Evolutionary conservation across 2,888 invertebrate species (phyloP).

Genomic region (Drosophila subsilvestris): DNA sequence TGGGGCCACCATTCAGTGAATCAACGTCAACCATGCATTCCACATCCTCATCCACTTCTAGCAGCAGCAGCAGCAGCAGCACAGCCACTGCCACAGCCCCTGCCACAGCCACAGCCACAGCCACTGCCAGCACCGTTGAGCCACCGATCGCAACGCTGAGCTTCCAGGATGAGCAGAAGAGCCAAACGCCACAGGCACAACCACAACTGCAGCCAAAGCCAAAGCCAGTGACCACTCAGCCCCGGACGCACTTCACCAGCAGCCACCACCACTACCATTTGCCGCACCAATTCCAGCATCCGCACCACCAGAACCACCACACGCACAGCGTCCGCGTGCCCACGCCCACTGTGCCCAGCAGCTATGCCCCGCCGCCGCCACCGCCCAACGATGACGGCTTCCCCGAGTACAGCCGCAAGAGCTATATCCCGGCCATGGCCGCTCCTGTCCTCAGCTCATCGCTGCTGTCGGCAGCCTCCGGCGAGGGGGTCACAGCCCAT

Average conservation of each 20-base stretch:
- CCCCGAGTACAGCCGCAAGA: slow-evolving; percentile 42
- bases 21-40: slow-evolving; percentile 64
- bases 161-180: slow-evolving; percentile 68
- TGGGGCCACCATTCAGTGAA: slow-evolving; percentile 57
- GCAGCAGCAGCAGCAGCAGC: slow-evolving; percentile 60
- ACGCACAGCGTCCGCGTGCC: slow-evolving; percentile 80
- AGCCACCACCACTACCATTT: slow-evolving; percentile 82
- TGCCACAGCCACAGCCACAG: slow-evolving; percentile 5
- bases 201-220: slow-evolving; percentile 11
- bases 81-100: slow-evolving; percentile 5
- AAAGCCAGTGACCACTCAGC: slow-evolving; percentile 63
- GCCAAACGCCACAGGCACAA: slow-evolving; percentile 22
- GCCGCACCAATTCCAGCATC: slow-evolving; percentile 83
- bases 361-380: slow-evolving; percentile 54
- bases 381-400: slow-evolving; percentile 31
- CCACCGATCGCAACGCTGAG: slow-evolving; percentile 60
- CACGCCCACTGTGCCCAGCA: slow-evolving; percentile 78
- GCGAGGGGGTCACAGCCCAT: slow-evolving; percentile 25
- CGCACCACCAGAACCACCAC: slow-evolving; percentile 82
- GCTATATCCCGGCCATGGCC: slow-evolving; percentile 14
- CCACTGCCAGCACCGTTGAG: slow-evolving; percentile 19
- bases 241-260: slow-evolving; percentile 77
- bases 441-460: slow-evolving; percentile 4
- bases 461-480: slow-evolving; percentile 46
- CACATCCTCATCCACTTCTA: slow-evolving; percentile 50